A percentile compares a stretch with the other conserved stretches of the same genome.
Evolutionary conservation across 2,797 vertebrate species (phyloP).

Genomic region (Spea hammondii): DNA sequence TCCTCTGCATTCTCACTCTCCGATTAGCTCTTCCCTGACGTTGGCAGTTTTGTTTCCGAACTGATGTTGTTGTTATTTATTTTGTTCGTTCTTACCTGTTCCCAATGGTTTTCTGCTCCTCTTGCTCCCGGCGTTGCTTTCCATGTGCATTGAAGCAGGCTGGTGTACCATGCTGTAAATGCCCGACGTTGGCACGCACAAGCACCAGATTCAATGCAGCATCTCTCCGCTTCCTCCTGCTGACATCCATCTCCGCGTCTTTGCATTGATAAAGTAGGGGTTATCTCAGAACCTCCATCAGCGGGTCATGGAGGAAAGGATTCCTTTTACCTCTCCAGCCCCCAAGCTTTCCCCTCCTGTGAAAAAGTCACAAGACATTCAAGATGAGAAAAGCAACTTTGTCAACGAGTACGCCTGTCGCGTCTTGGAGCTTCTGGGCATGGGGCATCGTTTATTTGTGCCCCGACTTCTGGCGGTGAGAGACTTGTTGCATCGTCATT

Average conservation of each 20-base stretch:
- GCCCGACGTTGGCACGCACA: slow-evolving; percentile 16
- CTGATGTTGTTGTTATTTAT: slow-evolving; percentile 42
- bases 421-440: slow-evolving; percentile 92
- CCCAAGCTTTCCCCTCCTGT: slow-evolving; percentile 79
- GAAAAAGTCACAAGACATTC: slow-evolving; percentile 82
- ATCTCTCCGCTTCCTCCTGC: slow-evolving; percentile 48
- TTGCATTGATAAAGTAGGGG: slow-evolving; percentile 6
- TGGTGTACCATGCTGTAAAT: slow-evolving; percentile 55
- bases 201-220: slow-evolving; percentile 14
- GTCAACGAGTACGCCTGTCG: slow-evolving; percentile 86
- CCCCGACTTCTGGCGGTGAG: slow-evolving; percentile 97
- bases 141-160: slow-evolving; percentile 56
- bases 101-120: slow-evolving; percentile 63
- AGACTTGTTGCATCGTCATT: slow-evolving; percentile 53
- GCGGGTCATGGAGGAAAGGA: slow-evolving; percentile 83
- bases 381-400: slow-evolving; percentile 76
- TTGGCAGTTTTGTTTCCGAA: slow-evolving; percentile 56
- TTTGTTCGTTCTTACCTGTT: slow-evolving; percentile 49
- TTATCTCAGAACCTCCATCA: slow-evolving; percentile 70
- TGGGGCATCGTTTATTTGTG: slow-evolving; percentile 98
- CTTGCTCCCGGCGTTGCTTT: slow-evolving; percentile 63
- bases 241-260: slow-evolving; percentile 56
- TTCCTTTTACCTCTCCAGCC: slow-evolving; percentile 75
- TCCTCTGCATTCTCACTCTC: slow-evolving; percentile 55
- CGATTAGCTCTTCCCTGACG: slow-evolving; percentile 57